Conservation (phyloP, 2,888 invertebrate genomes). For the Anthophora plumipes region DNA sequence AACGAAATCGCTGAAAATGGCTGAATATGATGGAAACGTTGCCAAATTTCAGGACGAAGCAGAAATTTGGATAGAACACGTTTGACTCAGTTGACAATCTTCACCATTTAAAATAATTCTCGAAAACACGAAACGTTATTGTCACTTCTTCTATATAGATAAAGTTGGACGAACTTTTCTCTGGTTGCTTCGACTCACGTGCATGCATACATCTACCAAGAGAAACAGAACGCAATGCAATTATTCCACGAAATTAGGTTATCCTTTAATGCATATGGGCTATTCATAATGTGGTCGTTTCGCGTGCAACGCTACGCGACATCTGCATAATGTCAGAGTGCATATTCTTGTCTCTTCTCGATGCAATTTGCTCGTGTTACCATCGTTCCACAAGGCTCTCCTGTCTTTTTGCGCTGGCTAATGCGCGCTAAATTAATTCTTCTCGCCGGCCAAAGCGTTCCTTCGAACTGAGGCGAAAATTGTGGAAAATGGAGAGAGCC, state of each 20-base stretch:
- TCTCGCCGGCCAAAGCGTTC: constrained; percentile 7
- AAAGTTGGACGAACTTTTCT: not conserved
- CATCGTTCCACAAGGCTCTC: not conserved
- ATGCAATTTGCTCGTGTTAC: constrained; percentile 37
- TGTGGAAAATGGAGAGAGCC: constrained; percentile 25
- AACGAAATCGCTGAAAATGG: no score
- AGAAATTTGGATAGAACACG: no score
- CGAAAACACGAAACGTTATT: no score
- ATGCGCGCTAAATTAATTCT: constrained; percentile 62
- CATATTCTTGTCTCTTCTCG: constrained; percentile 62
- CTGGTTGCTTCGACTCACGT: not conserved
- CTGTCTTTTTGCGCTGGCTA: constrained; percentile 44
- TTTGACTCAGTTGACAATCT: no score
- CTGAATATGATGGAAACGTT: no score
- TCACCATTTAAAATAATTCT: no score
- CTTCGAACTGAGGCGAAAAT: constrained; percentile 30
- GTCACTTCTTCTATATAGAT: no score
- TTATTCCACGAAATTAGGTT: constrained; percentile 76
- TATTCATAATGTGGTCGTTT: constrained; percentile 59
- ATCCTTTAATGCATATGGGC: constrained; percentile 69
- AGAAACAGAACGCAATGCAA: constrained; percentile 62
- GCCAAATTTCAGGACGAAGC: no score
- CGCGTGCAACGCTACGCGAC: constrained; percentile 8
- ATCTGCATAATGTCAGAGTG: constrained; percentile 51
- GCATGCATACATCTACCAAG: not conserved